Evolutionary conservation across 2,797 vertebrate species (phyloP).

Genomic region (Peromyscus melanophrys): DNA sequence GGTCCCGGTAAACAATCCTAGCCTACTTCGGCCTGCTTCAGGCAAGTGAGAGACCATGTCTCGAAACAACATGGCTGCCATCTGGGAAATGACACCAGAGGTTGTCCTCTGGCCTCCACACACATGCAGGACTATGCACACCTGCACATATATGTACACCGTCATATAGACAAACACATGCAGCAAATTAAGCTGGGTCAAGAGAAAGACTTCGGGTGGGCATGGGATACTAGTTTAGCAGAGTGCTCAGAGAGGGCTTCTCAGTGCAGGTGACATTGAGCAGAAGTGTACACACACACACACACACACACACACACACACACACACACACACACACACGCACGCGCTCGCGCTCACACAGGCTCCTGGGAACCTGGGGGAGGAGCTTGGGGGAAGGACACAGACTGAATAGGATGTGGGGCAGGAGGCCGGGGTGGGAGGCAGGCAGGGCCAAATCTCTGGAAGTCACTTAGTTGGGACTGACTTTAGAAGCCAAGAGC

Average conservation of each 20-base stretch:
- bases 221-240: neutral
- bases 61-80: neutral
- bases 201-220: neutral
- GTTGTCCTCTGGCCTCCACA: neutral
- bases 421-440: fast-evolving
- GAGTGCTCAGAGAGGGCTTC: neutral
- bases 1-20: neutral
- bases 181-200: neutral
- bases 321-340: no score
- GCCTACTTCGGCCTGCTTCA: neutral
- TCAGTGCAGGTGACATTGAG: neutral
- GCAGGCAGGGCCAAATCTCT: neutral
- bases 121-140: neutral
- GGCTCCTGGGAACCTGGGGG: neutral
- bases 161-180: neutral
- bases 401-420: neutral
- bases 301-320: neutral
- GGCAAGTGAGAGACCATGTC: neutral
- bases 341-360: no score
- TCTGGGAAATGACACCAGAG: neutral
- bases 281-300: neutral
- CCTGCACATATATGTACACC: neutral
- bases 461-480: neutral
- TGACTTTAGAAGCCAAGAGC: neutral
- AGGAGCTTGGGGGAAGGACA: neutral